Base-by-base conservation (phyloP, 2,888 invertebrate genomes). In the Drosophila aldrichi region DNA sequence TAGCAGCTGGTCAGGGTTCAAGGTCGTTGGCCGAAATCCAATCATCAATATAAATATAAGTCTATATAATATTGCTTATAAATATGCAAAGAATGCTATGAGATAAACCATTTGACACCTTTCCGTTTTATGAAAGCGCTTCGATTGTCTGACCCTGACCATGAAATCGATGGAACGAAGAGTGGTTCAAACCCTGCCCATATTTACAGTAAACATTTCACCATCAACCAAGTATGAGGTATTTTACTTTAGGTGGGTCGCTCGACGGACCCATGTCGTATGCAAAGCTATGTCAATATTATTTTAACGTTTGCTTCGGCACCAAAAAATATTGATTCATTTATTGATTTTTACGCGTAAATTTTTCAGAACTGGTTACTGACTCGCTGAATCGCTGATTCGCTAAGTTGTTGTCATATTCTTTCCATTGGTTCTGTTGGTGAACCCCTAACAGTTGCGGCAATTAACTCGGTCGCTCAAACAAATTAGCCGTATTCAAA, bases 131-230 rank as follows among this genome's bases (percentile, higher is more conserved):
- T 78, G 77, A 79, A 75, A 78, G 75, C 71, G 54, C 48, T 78
- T 79, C 62, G 76, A 79, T 78, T 78, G 76, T 44, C 56, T 62
- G 67, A 73, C 79, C 78, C 66, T 79, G 78, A 79, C 79, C 78
- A 76, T 79, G 78, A 79, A 65, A 67, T 61, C 34, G 73, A 67
- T 78, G 66, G 61, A 67, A 63, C 49, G 16, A 65, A 60, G 77
- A 58, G 43, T 59, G 71, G 57, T 52, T 36, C 51, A 18, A 40
- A 43, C 74, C 73, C 51, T 43, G n/a, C 74, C 64, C 69, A 73
- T 70, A 51, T 77, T 74, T 66, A 54, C 41, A 46, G 74, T 66
- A 78, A 74, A 78, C 74, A 78, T 77, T 77, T 77, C 78, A 78
- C 77, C 78, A 74, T 74, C 66, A 41, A n/a, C 46, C n/a, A 29